A percentile compares a stretch with the other conserved stretches of the same genome.
These are phyloP conservation scores for Ormyrus nitidulus DNA, from an alignment of 2,888 invertebrate species.

Conservation along the genomic window DNA sequence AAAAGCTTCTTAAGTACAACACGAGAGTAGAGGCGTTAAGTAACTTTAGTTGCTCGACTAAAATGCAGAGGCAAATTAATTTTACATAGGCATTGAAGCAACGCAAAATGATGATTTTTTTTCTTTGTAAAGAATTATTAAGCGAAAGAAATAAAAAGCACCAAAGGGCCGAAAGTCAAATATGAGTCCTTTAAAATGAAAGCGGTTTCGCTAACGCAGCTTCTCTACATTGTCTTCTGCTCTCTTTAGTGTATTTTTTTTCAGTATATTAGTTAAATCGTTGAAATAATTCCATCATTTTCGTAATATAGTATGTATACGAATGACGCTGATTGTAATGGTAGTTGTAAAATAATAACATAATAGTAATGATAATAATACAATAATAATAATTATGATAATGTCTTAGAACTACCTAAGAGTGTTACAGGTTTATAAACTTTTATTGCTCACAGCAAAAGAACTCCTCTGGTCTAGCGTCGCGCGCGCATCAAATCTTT, in stretches of 20 bases:
- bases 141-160: conserved; percentile 44
- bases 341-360: conserved; percentile 63
- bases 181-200: conserved; percentile 67
- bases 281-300: conserved; percentile 62
- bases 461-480: conserved; percentile 52
- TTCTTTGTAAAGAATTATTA: conserved; percentile 36
- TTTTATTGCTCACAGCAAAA: conserved; percentile 56
- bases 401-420: conserved; percentile 69
- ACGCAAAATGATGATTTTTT: conserved; percentile 48
- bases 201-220: conserved; percentile 60
- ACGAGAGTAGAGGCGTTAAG: conserved; percentile 59
- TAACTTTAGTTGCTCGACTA: conserved; percentile 60
- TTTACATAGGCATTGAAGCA: conserved; percentile 42
- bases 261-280: conserved; percentile 59
- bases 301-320: conserved; percentile 54
- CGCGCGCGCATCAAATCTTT: conserved; percentile 48
- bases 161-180: conserved; percentile 48
- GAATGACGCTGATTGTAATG: conserved; percentile 63
- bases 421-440: conserved; percentile 66
- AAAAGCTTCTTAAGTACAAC: conserved; percentile 59
- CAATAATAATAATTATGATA: conserved; percentile 63
- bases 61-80: conserved; percentile 53
- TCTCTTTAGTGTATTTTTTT: conserved; percentile 23
- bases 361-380: conserved; percentile 60
- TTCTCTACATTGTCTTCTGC: conserved; percentile 60